A percentile compares a stretch with the other conserved stretches of the same genome.
phyloP scores from a whole-genome alignment of 2,797 vertebrate species.

The Novumbra hubbsi region DNA sequence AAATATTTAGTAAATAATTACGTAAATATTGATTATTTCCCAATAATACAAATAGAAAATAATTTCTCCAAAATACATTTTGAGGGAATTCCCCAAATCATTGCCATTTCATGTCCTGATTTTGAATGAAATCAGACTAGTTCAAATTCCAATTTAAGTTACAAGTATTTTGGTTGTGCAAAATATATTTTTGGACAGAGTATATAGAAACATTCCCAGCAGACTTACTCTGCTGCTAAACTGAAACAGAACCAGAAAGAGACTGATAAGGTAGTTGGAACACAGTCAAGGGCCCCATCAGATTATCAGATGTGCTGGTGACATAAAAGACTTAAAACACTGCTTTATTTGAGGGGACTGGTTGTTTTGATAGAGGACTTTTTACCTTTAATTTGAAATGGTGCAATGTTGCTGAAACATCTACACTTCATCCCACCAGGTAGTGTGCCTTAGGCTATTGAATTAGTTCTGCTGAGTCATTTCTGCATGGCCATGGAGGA shows the following conservation, averaged over 20 bases:
- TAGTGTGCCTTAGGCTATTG: not conserved
- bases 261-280: not conserved
- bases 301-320: not conserved
- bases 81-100: too few relatives aligned
- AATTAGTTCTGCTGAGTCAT: not conserved
- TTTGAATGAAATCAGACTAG: not conserved
- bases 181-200: conserved; percentile 13
- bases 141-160: conserved; percentile 5
- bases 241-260: not conserved
- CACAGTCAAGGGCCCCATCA: not conserved
- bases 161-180: conserved; percentile 17
- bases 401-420: conserved; percentile 1
- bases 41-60: too few relatives aligned
- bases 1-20: too few relatives aligned
- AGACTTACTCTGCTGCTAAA: not conserved
- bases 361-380: not conserved
- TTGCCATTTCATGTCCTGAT: too few relatives aligned
- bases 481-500: conserved; percentile 3
- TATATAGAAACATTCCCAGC: conserved; percentile 3
- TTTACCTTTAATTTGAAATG: not conserved
- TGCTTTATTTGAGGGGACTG: not conserved
- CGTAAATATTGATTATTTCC: too few relatives aligned
- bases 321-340: conserved; percentile 11
- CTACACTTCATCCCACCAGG: not conserved
- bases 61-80: too few relatives aligned